phyloP scores from a whole-genome alignment of 2,888 invertebrate species.

The Stenichneumon culpator region DNA sequence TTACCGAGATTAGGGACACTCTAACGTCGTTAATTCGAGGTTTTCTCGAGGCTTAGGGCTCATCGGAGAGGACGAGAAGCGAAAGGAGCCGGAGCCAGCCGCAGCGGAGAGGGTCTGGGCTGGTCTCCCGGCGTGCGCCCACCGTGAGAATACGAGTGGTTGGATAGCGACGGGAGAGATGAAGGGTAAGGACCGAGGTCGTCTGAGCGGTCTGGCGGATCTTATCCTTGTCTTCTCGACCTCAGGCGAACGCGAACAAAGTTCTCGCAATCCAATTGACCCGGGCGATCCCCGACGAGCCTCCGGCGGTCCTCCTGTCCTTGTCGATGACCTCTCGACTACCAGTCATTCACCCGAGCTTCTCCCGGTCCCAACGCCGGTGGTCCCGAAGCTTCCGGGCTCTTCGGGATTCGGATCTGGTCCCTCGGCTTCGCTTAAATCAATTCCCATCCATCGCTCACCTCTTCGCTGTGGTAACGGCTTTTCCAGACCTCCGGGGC shows the following conservation, averaged over 20 bases:
- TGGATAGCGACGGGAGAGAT: conserved; percentile 20
- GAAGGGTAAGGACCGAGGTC: conserved; percentile 62
- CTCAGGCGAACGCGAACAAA: conserved; percentile 70
- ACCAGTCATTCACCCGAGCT: conserved; percentile 58
- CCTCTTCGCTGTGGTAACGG: conserved; percentile 10
- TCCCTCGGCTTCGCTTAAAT: conserved; percentile 41
- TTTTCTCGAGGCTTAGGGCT: conserved; percentile 71
- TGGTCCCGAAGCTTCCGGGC: conserved; percentile 42
- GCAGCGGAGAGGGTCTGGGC: conserved; percentile 3
- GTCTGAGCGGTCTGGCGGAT: conserved; percentile 58
- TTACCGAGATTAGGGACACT: conserved; percentile 75
- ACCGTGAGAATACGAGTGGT: conserved; percentile 23
- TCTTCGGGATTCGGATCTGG: conserved; percentile 38
- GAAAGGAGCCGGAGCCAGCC: conserved; percentile 46
- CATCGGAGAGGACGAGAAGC: conserved; percentile 38
- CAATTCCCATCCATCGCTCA: conserved; percentile 46
- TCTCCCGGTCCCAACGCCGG: conserved; percentile 39
- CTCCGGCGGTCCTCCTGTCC: conserved; percentile 29
- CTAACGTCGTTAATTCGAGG: conserved; percentile 79
- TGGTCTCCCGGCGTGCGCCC: not conserved
- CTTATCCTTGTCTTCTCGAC: conserved; percentile 42
- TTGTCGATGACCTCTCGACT: conserved; percentile 54
- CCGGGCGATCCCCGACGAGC: conserved; percentile 70
- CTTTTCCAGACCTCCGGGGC: conserved; percentile 3
- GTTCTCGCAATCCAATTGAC: conserved; percentile 79